phyloP scores from a whole-genome alignment of 2,113 vertebrate genomes.

The Alligator sinensis region DNA sequence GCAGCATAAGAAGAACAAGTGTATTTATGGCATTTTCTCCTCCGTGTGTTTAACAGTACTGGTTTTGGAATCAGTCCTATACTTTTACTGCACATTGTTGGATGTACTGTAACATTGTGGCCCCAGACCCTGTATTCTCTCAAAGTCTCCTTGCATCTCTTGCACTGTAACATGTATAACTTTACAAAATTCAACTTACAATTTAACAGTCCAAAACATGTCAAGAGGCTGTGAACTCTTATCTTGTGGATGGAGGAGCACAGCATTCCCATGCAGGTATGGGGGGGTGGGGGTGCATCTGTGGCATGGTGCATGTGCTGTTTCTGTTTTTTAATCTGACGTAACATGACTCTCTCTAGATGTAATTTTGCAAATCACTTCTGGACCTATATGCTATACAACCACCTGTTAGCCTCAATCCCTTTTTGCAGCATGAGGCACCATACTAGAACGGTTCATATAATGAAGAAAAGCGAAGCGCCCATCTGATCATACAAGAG shows the following conservation, averaged over 20 bases:
- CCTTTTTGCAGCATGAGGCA: not conserved
- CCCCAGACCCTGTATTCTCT: not conserved
- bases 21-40: not conserved
- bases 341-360: not conserved
- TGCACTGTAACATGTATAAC: too few species aligned
- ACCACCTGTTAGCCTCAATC: not conserved
- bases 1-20: not conserved
- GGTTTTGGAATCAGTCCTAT: not conserved
- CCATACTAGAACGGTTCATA: fast-evolving
- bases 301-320: fast-evolving
- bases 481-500: not conserved
- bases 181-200: too few species aligned
- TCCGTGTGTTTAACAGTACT: not conserved
- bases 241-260: slow-evolving; percentile 33
- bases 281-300: not conserved
- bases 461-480: not conserved
- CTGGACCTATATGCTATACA: not conserved
- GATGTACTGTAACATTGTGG: not conserved
- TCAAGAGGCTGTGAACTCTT: not conserved
- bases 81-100: fast-evolving
- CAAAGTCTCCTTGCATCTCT: slow-evolving; percentile 34
- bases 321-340: not conserved
- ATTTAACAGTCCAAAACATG: too few species aligned
- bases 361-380: not conserved
- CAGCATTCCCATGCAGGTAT: slow-evolving; percentile 8